Evolutionary conservation across 2,888 invertebrate species (phyloP).

Genomic region (Pyrochroa serraticornis): DNA sequence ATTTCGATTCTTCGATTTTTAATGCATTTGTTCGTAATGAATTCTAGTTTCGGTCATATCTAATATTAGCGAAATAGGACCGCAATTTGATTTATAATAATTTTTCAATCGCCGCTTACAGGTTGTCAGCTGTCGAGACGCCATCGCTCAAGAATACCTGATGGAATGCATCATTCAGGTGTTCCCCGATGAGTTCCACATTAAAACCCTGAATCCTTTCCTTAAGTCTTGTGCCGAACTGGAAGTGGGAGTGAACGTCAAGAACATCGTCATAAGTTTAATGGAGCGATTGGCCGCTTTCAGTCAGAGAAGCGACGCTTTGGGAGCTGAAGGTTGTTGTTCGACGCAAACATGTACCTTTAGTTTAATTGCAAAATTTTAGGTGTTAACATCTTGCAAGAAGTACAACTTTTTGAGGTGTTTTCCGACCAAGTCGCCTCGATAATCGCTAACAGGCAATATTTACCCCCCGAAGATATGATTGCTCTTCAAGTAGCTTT

Average conservation of each 20-base stretch:
- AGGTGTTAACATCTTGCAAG: slow-evolving; percentile 57
- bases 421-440: slow-evolving; percentile 97
- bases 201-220: slow-evolving; percentile 93
- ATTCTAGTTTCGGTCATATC: too few relatives aligned
- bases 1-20: too few relatives aligned
- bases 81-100: too few relatives aligned
- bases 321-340: slow-evolving; percentile 51
- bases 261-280: slow-evolving; percentile 95
- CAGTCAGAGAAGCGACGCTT: slow-evolving; percentile 76
- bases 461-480: slow-evolving; percentile 96
- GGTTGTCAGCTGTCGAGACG: slow-evolving; percentile 96
- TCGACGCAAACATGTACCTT: background rate
- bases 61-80: too few relatives aligned
- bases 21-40: too few relatives aligned
- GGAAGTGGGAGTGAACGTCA: slow-evolving; percentile 94
- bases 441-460: slow-evolving; percentile 90
- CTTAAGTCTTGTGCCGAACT: slow-evolving; percentile 96
- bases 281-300: slow-evolving; percentile 89
- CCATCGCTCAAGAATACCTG: slow-evolving; percentile 98
- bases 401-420: slow-evolving; percentile 95
- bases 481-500: slow-evolving; percentile 94
- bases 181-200: slow-evolving; percentile 98
- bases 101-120: slow-evolving; percentile 25
- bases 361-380: slow-evolving; percentile 15
- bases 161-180: slow-evolving; percentile 99